phyloP scores from a whole-genome alignment of 1,140 invertebrate genomes.

The Paralvinella palmiformis region DNA sequence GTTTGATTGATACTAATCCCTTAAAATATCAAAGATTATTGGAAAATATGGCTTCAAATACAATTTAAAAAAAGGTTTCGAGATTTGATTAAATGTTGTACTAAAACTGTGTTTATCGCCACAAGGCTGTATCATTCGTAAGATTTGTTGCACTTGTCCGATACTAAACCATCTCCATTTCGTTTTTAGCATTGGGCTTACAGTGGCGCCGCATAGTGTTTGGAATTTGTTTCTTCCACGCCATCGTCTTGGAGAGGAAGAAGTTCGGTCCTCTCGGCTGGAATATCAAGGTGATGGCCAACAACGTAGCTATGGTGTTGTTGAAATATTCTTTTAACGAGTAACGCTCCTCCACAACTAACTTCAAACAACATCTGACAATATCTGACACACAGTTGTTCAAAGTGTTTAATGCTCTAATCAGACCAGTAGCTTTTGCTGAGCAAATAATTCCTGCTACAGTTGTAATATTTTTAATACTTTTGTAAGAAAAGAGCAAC shows the following conservation, averaged over 20 bases:
- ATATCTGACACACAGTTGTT: not conserved
- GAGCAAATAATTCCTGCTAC: too few relatives aligned
- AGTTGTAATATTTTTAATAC: too few relatives aligned
- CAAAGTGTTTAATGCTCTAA: not conserved
- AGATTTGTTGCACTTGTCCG: not conserved
- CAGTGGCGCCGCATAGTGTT: constrained; percentile 65
- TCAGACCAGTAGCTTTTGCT: too few relatives aligned
- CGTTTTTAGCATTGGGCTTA: constrained; percentile 60
- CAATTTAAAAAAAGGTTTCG: too few relatives aligned
- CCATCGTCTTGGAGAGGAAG: constrained; percentile 78
- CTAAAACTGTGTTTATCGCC: not conserved
- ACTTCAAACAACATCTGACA: not conserved
- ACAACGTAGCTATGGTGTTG: too few relatives aligned
- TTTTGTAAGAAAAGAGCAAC: too few relatives aligned
- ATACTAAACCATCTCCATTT: not conserved
- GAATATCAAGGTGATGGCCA: constrained; percentile 75
- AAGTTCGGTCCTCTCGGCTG: constrained; percentile 86
- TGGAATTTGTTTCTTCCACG: constrained; percentile 65
- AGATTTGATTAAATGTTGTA: not conserved
- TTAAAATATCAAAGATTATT: not conserved
- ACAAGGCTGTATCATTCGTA: not conserved
- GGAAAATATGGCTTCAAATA: not conserved
- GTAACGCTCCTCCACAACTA: not conserved
- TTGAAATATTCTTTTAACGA: not conserved
- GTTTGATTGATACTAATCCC: constrained; percentile 17